phyloP scores from a whole-genome alignment of 2,797 vertebrate genomes.

The Tragopan temminckii region DNA sequence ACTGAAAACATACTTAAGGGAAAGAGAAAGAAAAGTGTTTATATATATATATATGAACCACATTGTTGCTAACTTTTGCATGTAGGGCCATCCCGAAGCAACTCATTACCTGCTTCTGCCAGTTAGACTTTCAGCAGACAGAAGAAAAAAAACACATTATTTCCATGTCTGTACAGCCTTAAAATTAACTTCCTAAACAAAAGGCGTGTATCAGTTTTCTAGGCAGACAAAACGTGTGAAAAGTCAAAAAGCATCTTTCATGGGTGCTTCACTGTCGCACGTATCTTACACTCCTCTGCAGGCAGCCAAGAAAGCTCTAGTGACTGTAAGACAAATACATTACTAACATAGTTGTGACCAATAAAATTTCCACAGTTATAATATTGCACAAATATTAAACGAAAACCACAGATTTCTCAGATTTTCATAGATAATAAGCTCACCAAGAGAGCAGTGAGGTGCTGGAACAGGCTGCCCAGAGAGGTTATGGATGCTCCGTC shows the following conservation, averaged over 20 bases:
- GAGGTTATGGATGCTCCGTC: no score
- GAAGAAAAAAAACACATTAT: background rate
- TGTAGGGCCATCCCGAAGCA: background rate
- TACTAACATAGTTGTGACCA: background rate
- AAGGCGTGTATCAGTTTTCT: background rate
- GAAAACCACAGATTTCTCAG: background rate
- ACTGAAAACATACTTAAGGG: background rate
- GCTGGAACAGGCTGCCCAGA: no score
- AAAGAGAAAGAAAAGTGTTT: background rate
- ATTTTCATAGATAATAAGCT: no score
- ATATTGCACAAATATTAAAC: background rate
- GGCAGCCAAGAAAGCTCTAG: background rate
- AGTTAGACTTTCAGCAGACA: background rate
- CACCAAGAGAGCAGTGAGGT: no score
- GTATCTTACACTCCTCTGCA: fast-evolving
- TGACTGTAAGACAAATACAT: background rate
- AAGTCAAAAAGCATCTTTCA: background rate
- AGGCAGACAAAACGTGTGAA: background rate
- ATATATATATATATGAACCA: background rate
- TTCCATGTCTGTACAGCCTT: background rate
- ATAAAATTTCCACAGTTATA: fast-evolving
- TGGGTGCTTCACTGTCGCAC: background rate
- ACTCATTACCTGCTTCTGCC: background rate
- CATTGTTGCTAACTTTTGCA: background rate
- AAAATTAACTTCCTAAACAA: background rate